phyloP scores from a whole-genome alignment of 1,140 invertebrate species.

The Nasonia vitripennis region DNA sequence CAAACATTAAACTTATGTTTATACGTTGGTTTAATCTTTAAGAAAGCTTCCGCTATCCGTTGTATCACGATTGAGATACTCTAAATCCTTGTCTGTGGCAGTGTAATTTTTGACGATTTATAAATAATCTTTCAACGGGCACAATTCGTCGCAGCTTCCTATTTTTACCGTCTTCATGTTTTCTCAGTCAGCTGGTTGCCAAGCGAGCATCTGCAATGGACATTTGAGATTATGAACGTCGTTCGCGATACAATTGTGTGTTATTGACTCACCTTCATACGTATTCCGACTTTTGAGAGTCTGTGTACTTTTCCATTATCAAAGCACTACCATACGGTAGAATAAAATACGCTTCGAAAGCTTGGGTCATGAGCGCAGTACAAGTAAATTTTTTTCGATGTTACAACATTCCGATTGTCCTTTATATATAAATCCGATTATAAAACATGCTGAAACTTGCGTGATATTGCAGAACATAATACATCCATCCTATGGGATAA shows the following conservation, averaged over 20 bases:
- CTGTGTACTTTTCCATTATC: conserved; percentile 16
- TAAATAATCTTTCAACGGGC: not conserved
- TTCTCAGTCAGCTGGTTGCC: not conserved
- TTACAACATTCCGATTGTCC: not conserved
- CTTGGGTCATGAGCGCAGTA: not conserved
- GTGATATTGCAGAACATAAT: not conserved
- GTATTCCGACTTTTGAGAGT: not conserved
- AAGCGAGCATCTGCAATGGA: not conserved
- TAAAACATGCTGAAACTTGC: not conserved
- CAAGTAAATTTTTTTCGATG: conserved; percentile 16
- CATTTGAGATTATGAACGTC: no score
- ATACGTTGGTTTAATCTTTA: no score
- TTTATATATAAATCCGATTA: not conserved
- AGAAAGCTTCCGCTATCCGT: not conserved
- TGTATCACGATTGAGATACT: not conserved
- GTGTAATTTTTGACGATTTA: not conserved
- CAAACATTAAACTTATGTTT: no score
- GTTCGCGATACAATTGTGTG: no score
- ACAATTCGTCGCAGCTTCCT: not conserved
- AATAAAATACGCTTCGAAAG: not conserved
- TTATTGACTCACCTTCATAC: not conserved
- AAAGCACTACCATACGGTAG: not conserved
- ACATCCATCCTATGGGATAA: not conserved
- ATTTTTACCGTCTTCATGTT: not conserved
- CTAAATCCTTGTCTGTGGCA: conserved; percentile 1